A percentile compares a stretch with the other conserved stretches of the same genome.
Conservation (phyloP, 2,888 invertebrate genomes). For the Agonopterix arenella region DNA sequence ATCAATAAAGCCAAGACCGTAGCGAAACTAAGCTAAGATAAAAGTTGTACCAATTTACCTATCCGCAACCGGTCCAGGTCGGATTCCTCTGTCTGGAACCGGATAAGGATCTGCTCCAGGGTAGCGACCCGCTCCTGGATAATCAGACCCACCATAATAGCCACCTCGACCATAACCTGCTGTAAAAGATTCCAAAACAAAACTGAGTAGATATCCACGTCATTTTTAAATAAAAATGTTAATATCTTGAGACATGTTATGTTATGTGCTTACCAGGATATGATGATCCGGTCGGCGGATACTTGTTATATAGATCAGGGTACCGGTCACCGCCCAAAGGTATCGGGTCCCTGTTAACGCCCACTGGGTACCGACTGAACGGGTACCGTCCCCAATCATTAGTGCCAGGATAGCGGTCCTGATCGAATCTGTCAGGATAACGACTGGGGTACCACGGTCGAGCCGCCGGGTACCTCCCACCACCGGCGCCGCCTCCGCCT, state of each 20-base stretch:
- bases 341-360: slow-evolving; percentile 66
- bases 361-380: slow-evolving; percentile 60
- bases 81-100: slow-evolving; percentile 62
- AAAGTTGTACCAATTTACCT: slow-evolving; percentile 16
- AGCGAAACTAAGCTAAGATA: background rate
- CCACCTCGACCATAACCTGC: slow-evolving; percentile 62
- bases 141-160: slow-evolving; percentile 53
- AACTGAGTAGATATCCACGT: background rate
- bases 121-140: slow-evolving; percentile 51
- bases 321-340: slow-evolving; percentile 71
- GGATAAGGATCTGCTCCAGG: slow-evolving; percentile 57
- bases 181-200: slow-evolving; percentile 12
- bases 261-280: slow-evolving; percentile 61
- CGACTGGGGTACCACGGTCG: slow-evolving; percentile 48
- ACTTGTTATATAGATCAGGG: slow-evolving; percentile 72
- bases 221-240: background rate
- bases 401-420: slow-evolving; percentile 55
- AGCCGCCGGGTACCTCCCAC: slow-evolving; percentile 40
- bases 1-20: background rate
- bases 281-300: slow-evolving; percentile 76
- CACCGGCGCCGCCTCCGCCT: slow-evolving; percentile 36
- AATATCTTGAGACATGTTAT: background rate
- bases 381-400: slow-evolving; percentile 66
- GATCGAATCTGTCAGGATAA: slow-evolving; percentile 70
- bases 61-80: slow-evolving; percentile 32